Evolutionary conservation across 2,113 vertebrate species (phyloP).

Genomic region (Podocnemis expansa): DNA sequence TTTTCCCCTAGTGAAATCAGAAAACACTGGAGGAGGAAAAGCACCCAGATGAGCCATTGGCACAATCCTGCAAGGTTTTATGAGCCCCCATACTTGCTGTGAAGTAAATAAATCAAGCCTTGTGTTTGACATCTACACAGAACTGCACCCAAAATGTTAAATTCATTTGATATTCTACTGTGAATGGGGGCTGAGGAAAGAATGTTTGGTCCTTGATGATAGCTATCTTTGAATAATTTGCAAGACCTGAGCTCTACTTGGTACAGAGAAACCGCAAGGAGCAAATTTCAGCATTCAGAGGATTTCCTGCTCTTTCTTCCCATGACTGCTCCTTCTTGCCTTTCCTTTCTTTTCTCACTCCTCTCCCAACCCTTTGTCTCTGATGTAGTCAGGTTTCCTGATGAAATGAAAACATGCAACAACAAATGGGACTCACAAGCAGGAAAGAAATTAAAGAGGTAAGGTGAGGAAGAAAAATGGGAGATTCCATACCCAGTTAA

Average conservation of each 20-base stretch:
- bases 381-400: background rate
- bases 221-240: background rate
- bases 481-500: conserved; percentile 5
- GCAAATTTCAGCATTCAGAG: background rate
- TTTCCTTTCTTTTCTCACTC: background rate
- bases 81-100: conserved; percentile 29
- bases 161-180: background rate
- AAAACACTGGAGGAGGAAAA: background rate
- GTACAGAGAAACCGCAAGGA: background rate
- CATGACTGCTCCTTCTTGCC: background rate
- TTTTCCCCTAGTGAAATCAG: background rate
- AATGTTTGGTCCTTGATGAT: background rate
- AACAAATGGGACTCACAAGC: background rate
- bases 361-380: background rate
- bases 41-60: background rate
- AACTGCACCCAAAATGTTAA: background rate
- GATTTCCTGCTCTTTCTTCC: background rate
- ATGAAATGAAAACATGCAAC: conserved; percentile 15
- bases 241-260: background rate
- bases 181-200: background rate
- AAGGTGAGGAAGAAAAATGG: background rate
- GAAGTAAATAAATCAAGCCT: conserved; percentile 42
- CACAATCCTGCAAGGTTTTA: background rate
- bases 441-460: background rate
- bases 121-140: background rate